phyloP scores from a whole-genome alignment of 2,888 invertebrate species.

The Anodontia alba region DNA sequence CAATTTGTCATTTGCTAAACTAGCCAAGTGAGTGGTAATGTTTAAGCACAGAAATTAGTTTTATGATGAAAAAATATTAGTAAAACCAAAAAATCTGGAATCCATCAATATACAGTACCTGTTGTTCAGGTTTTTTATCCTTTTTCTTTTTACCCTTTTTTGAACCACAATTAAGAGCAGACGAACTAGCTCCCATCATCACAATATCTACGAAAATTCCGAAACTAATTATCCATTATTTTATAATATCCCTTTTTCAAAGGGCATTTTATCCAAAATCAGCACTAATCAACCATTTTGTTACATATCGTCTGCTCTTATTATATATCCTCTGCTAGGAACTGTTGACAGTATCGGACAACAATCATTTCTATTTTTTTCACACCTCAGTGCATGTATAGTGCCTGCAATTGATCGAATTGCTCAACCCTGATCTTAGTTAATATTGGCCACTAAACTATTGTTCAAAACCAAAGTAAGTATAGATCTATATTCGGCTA shows the following conservation, averaged over 20 bases:
- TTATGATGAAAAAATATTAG: too few species aligned
- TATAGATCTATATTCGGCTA: conserved; percentile 6
- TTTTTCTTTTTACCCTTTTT: conserved; percentile 49
- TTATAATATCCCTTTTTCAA: conserved; percentile 13
- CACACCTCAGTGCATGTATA: conserved; percentile 47
- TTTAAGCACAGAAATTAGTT: too few species aligned
- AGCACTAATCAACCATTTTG: conserved; percentile 13
- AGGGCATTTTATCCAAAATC: background rate
- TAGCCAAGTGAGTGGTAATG: too few species aligned
- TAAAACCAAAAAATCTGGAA: too few species aligned
- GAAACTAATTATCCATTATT: conserved; percentile 9
- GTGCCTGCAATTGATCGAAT: conserved; percentile 26
- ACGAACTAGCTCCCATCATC: conserved; percentile 56
- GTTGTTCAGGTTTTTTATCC: conserved; percentile 4
- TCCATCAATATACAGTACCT: too few species aligned
- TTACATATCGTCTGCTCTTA: conserved; percentile 7
- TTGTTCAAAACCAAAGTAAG: background rate
- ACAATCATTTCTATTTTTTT: conserved; percentile 54
- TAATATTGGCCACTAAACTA: conserved; percentile 3
- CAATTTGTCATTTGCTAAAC: too few species aligned
- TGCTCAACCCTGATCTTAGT: conserved; percentile 8
- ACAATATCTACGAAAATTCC: background rate
- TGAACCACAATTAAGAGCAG: conserved; percentile 54
- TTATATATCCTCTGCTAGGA: conserved; percentile 35
- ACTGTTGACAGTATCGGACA: conserved; percentile 49